Evolutionary conservation across 2,113 vertebrate species (phyloP).

Genomic region (Corapipo altera): DNA sequence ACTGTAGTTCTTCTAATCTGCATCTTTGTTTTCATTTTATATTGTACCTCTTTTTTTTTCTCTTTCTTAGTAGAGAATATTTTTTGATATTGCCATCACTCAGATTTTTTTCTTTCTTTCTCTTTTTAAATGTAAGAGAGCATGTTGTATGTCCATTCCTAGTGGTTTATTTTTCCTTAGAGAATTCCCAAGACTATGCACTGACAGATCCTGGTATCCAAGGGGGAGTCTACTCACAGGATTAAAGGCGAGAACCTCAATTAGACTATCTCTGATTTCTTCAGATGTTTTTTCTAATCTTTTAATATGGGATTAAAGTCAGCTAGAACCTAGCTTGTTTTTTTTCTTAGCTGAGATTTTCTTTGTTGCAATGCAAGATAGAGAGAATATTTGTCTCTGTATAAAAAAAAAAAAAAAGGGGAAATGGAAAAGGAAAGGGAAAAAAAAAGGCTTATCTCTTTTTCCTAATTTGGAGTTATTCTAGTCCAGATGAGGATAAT

Average conservation of each 20-base stretch:
- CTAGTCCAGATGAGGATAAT: slow-evolving; percentile 78
- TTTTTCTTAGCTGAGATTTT: slow-evolving; percentile 64
- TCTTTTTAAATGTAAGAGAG: slow-evolving; percentile 70
- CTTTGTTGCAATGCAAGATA: slow-evolving; percentile 66
- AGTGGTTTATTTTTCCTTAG: slow-evolving; percentile 74
- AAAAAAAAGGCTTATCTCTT: slow-evolving; percentile 6
- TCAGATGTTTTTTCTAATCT: slow-evolving; percentile 88
- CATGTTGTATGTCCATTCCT: slow-evolving; percentile 72
- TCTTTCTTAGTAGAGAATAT: slow-evolving; percentile 22
- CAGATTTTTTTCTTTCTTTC: neutral
- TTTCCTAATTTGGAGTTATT: slow-evolving; percentile 78
- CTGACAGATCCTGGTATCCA: slow-evolving; percentile 83
- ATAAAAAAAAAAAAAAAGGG: neutral
- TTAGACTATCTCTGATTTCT: slow-evolving; percentile 86
- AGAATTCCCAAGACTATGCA: slow-evolving; percentile 77
- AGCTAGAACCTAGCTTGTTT: slow-evolving; percentile 75
- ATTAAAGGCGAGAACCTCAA: slow-evolving; percentile 88
- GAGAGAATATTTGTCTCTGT: neutral
- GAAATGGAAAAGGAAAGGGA: neutral
- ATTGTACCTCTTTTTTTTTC: neutral
- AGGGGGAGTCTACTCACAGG: slow-evolving; percentile 78
- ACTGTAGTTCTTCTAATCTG: neutral
- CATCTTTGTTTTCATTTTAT: slow-evolving; percentile 25
- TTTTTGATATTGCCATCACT: slow-evolving; percentile 62
- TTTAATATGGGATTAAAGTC: slow-evolving; percentile 87